Conservation (phyloP, 2,888 invertebrate species). For the Diachrysia chrysitis region DNA sequence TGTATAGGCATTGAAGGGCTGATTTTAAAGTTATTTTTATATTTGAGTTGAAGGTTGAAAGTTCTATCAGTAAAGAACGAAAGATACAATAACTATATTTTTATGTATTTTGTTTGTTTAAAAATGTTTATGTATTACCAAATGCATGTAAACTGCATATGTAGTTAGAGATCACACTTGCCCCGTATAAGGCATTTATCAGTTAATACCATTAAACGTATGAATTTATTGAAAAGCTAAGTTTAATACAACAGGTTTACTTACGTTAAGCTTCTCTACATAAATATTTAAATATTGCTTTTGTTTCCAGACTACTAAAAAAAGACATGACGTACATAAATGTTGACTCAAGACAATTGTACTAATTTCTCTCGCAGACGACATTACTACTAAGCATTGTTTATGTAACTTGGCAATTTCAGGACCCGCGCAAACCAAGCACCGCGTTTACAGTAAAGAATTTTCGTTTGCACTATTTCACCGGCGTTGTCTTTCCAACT, state of each 20-base stretch:
- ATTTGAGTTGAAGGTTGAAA: background rate
- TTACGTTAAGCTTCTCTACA: background rate
- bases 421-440: constrained; percentile 35
- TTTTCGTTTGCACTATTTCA: constrained; percentile 65
- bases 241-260: too few relatives aligned
- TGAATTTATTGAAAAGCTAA: too few relatives aligned
- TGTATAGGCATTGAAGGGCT: too few relatives aligned
- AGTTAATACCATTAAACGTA: too few relatives aligned
- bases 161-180: too few relatives aligned
- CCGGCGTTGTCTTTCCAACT: constrained; percentile 83
- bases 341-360: background rate
- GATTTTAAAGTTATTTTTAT: background rate
- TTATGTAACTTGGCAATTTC: background rate
- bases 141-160: too few relatives aligned
- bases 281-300: background rate
- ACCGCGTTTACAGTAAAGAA: constrained; percentile 57
- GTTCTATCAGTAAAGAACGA: too few relatives aligned
- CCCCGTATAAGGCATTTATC: too few relatives aligned
- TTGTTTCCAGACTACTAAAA: background rate
- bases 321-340: background rate
- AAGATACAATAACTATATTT: too few relatives aligned
- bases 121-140: too few relatives aligned
- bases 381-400: background rate
- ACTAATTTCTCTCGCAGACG: constrained; percentile 3
- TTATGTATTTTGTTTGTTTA: too few relatives aligned